Evolutionary conservation across 2,113 vertebrate species (phyloP).

Genomic region (Mohoua ochrocephala): DNA sequence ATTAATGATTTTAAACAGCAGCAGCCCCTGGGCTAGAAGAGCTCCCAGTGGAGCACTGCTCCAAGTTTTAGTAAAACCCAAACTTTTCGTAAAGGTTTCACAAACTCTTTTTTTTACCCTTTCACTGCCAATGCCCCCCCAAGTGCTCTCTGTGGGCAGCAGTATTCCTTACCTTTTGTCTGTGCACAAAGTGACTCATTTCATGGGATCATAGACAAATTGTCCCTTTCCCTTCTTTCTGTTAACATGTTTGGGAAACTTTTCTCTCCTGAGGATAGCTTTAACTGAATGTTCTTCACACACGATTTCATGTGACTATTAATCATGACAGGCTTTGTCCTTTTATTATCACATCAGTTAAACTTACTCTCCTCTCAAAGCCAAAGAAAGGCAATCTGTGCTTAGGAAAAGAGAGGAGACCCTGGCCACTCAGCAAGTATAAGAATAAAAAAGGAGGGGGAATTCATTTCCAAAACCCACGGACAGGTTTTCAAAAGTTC

Average conservation of each 20-base stretch:
- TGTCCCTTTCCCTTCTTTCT: not conserved
- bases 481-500: not conserved
- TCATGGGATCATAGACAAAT: not conserved
- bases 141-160: not conserved
- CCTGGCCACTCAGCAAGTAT: not conserved
- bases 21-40: not conserved
- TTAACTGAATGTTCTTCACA: not conserved
- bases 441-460: not conserved
- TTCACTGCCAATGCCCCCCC: not conserved
- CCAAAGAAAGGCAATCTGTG: not conserved
- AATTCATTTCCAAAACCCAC: not conserved
- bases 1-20: conserved; percentile 1
- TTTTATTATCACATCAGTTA: not conserved
- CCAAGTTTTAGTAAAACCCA: not conserved
- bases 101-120: not conserved
- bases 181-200: not conserved
- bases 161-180: not conserved
- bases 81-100: not conserved
- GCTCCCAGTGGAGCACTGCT: not conserved
- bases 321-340: not conserved
- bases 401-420: not conserved
- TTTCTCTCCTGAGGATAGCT: not conserved
- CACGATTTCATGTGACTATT: not conserved
- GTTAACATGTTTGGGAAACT: not conserved
- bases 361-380: not conserved